Conservation (phyloP, 1,140 invertebrate species). For the Probaryconus sp. region DNA sequence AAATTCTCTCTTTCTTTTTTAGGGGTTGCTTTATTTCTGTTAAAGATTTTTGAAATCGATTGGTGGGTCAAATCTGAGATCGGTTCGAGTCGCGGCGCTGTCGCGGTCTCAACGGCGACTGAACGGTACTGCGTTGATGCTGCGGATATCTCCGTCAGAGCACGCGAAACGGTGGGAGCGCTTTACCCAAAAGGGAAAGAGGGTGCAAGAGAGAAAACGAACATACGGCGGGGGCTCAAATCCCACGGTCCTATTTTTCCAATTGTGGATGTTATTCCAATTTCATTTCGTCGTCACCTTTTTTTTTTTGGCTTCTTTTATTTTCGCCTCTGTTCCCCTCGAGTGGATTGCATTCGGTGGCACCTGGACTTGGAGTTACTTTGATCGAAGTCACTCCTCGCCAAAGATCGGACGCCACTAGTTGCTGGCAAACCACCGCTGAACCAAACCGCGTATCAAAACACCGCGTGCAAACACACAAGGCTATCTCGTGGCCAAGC, state of each 20-base stretch:
- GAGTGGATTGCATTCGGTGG: constrained; percentile 22
- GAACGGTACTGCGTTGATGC: constrained; percentile 72
- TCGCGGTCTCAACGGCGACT: constrained; percentile 77
- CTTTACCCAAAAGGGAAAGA: constrained; percentile 64
- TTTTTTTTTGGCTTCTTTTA: constrained; percentile 21
- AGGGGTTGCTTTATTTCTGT: too few relatives aligned
- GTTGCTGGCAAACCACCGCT: too few relatives aligned
- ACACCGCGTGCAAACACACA: too few relatives aligned
- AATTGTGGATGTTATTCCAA: constrained; percentile 3
- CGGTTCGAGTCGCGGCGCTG: constrained; percentile 71
- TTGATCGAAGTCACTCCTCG: constrained; percentile 37
- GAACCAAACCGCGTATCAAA: too few relatives aligned
- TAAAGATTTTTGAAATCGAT: too few relatives aligned
- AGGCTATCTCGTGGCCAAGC: too few relatives aligned
- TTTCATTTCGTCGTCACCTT: constrained; percentile 11
- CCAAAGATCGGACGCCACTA: constrained; percentile 64
- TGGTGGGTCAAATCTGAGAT: constrained; percentile 45
- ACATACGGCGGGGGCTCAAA: constrained; percentile 34
- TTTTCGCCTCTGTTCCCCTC: constrained; percentile 3
- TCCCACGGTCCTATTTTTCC: constrained; percentile 36
- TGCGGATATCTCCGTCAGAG: constrained; percentile 69
- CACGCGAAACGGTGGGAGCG: constrained; percentile 50
- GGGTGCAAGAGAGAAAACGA: constrained; percentile 53
- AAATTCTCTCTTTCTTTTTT: too few relatives aligned
- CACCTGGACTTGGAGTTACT: constrained; percentile 8